Evolutionary conservation across 2,113 vertebrate genomes (phyloP).

Genomic region (Hystrix brachyura): DNA sequence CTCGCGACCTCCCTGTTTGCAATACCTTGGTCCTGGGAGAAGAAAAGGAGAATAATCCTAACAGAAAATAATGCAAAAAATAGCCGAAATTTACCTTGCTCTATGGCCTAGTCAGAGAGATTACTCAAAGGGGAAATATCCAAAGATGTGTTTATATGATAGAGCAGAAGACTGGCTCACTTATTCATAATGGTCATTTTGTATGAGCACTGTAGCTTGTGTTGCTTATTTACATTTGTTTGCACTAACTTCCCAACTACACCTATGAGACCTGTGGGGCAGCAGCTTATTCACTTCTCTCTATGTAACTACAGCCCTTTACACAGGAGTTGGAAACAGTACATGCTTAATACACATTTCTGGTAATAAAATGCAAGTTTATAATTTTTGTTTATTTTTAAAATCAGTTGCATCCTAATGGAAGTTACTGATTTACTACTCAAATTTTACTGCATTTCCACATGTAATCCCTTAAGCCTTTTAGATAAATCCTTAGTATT

Average conservation of each 20-base stretch:
- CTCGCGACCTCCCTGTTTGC: background rate
- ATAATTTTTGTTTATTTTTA: constrained; percentile 49
- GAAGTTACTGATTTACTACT: constrained; percentile 66
- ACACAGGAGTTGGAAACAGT: background rate
- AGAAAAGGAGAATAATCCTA: background rate
- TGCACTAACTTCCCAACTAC: background rate
- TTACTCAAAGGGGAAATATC: background rate
- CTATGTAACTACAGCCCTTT: background rate
- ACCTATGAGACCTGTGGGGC: background rate
- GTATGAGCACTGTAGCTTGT: background rate
- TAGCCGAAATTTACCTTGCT: background rate
- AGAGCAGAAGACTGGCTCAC: background rate
- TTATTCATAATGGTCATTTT: background rate
- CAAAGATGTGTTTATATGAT: background rate
- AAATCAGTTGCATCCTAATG: background rate
- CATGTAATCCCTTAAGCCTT: constrained; percentile 70
- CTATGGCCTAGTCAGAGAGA: background rate
- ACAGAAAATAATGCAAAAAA: background rate
- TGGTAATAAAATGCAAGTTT: constrained; percentile 36
- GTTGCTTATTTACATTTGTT: background rate
- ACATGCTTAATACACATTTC: background rate
- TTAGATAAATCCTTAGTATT: constrained; percentile 70
- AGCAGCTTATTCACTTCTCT: background rate
- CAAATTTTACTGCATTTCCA: constrained; percentile 42
- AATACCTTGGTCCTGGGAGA: background rate